Conservation (phyloP, 2,797 vertebrate genomes). For the Rhadinocentrus ornatus region DNA sequence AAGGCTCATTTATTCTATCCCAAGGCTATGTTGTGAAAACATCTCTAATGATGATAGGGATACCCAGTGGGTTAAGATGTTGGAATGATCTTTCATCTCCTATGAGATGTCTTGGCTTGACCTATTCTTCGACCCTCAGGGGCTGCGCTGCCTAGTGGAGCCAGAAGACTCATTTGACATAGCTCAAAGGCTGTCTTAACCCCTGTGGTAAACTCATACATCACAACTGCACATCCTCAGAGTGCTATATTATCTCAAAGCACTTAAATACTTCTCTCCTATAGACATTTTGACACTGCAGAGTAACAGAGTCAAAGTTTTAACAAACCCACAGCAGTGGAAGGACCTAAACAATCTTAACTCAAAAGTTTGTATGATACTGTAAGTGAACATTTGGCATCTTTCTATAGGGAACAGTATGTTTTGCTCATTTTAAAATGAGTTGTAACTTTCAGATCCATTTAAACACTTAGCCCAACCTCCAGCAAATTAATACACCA, state of each 20-base stretch:
- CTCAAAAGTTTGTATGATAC: not conserved
- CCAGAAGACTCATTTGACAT: constrained; percentile 73
- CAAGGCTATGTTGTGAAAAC: constrained; percentile 77
- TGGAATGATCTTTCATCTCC: constrained; percentile 69
- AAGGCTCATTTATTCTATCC: constrained; percentile 79
- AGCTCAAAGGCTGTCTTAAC: constrained; percentile 67
- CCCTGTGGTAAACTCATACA: constrained; percentile 55
- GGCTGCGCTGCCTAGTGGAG: constrained; percentile 67
- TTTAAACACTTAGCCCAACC: constrained; percentile 25
- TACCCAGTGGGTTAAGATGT: constrained; percentile 74
- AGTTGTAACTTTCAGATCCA: constrained; percentile 17
- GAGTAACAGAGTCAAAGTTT: constrained; percentile 32
- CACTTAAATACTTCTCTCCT: constrained; percentile 25
- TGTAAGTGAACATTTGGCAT: constrained; percentile 18
- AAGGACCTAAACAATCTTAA: not conserved
- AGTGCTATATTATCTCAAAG: constrained; percentile 36
- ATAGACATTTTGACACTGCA: constrained; percentile 20
- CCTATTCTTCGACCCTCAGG: constrained; percentile 71
- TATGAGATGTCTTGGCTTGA: constrained; percentile 62
- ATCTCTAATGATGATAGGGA: constrained; percentile 79
- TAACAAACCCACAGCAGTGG: not conserved
- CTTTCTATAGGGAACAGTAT: constrained; percentile 9
- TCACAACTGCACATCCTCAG: constrained; percentile 48
- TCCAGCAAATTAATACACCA: constrained; percentile 27
- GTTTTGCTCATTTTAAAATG: constrained; percentile 47